Conservation (phyloP, 2,888 invertebrate genomes). For the Pristionchus entomophagus region DNA sequence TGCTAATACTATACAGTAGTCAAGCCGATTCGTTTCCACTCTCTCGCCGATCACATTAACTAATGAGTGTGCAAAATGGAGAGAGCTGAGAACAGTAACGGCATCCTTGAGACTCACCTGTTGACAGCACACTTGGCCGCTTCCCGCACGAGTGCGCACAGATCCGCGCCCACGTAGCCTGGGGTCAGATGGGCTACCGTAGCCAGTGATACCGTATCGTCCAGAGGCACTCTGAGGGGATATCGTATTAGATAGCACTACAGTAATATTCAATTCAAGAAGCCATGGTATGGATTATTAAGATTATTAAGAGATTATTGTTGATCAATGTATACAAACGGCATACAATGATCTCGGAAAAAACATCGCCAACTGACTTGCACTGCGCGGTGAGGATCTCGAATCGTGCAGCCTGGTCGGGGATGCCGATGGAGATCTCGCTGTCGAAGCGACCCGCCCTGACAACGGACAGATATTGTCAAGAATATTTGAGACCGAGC, state of each 20-base stretch:
- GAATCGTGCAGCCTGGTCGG: slow-evolving; percentile 86
- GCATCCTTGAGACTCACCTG: too few relatives aligned
- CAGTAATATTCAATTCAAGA: too few relatives aligned
- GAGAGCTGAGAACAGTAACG: too few relatives aligned
- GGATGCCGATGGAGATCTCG: slow-evolving; percentile 94
- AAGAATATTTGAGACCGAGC: background rate
- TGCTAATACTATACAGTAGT: too few relatives aligned
- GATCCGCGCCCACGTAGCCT: slow-evolving; percentile 92
- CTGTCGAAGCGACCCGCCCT: slow-evolving; percentile 81
- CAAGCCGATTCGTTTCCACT: too few relatives aligned
- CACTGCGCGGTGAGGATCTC: slow-evolving; percentile 71
- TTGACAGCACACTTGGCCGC: slow-evolving; percentile 91
- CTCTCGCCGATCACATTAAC: too few relatives aligned
- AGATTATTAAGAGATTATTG: background rate
- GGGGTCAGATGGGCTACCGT: slow-evolving; percentile 89
- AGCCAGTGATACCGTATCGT: slow-evolving; percentile 83
- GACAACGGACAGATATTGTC: too few relatives aligned
- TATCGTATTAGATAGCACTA: too few relatives aligned
- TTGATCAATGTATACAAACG: too few relatives aligned
- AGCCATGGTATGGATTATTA: background rate
- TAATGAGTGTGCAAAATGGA: too few relatives aligned
- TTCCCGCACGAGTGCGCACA: slow-evolving; percentile 82
- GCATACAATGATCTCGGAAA: too few relatives aligned
- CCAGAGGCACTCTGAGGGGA: slow-evolving; percentile 81
- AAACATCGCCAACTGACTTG: slow-evolving; percentile 54